Evolutionary conservation across 2,888 invertebrate species (phyloP).

Genomic region (Synergus laeviventris): DNA sequence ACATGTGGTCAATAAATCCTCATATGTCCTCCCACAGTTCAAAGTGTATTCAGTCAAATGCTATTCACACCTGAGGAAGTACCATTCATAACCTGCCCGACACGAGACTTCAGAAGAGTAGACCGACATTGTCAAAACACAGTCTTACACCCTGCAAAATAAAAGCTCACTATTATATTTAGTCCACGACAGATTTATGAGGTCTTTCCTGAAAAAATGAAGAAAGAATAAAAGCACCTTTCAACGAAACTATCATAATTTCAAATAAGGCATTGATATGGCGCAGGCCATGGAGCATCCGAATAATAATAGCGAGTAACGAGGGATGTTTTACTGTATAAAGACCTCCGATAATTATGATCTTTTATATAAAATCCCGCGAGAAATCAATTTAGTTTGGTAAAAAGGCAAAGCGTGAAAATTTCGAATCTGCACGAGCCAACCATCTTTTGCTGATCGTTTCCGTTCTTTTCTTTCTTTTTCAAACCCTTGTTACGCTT

Average conservation of each 20-base stretch:
- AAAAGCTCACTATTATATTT: neutral
- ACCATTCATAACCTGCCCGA: conserved; percentile 10
- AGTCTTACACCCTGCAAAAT: conserved; percentile 20
- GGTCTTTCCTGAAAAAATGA: conserved; percentile 1
- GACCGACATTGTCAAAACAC: conserved; percentile 33
- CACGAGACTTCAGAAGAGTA: conserved; percentile 21
- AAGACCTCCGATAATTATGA: conserved; percentile 9
- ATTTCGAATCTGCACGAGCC: conserved; percentile 21
- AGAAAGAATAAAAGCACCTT: conserved; percentile 12
- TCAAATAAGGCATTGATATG: neutral
- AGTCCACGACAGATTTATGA: conserved; percentile 19
- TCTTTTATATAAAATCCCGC: conserved; percentile 1
- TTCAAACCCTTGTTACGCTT: conserved; percentile 1
- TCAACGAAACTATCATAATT: conserved; percentile 7
- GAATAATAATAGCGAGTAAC: neutral
- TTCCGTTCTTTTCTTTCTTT: conserved; percentile 5
- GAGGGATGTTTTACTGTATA: neutral
- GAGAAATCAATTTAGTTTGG: conserved; percentile 9
- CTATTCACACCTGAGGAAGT: conserved; percentile 18
- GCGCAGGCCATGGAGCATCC: neutral
- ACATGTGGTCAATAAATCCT: conserved; percentile 24
- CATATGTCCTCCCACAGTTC: neutral
- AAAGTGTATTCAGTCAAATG: conserved; percentile 1
- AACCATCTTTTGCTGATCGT: neutral
- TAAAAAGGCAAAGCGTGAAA: conserved; percentile 11